Base-by-base conservation (phyloP, 2,797 vertebrate species). In the Apogon talboti region DNA sequence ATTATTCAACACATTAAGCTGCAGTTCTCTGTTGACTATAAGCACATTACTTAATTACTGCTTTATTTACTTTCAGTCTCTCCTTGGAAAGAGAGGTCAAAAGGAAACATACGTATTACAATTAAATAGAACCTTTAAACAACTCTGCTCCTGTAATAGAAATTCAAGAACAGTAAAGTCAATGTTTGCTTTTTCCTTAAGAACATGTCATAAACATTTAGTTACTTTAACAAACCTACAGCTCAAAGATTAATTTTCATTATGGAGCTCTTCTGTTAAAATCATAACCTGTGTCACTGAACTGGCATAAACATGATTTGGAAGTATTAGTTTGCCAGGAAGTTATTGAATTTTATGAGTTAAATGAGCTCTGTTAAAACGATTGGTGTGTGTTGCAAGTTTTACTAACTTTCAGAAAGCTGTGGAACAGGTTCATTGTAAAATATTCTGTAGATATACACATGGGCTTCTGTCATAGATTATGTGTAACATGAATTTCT, bases 1-100 rank as follows among this genome's bases (percentile, higher is more conserved):
- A 35, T 60, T 55, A 15, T 45, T 79, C 77, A 79, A 70, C 68
- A 74, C 47, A 60, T 21, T 21, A 21, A 21, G 3, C 19, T 21
- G 19, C 19, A 21, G 19, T 21, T 21, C 19, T 21, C 19, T 21
- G 19, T 21, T 21, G 19, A 21, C 19, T 21, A 21, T 3, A 21
- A 21, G 19, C 19, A 21, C 19, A 74, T 61, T 51, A 24, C 12
- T 33, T 66, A 42, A 59, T 51, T 15, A 18, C 66, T 74, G 49
- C 28, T 6, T 30, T 30, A 30, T 30, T 30, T 30, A 8, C 2
- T 30, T 30, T 30, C 6, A 5, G 28, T 30, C 28, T 30, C 4
- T 2, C 28, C 28, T 30, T 30, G 19, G 3, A 30, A 6, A 6
- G 28, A 30, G 28, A 30, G 28, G 28, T 5, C 6, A 5, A 30